Evolutionary conservation across 2,888 invertebrate species (phyloP), one percentile per base, ranked within the genome.

Genomic region (Cantharis rustica): DNA sequence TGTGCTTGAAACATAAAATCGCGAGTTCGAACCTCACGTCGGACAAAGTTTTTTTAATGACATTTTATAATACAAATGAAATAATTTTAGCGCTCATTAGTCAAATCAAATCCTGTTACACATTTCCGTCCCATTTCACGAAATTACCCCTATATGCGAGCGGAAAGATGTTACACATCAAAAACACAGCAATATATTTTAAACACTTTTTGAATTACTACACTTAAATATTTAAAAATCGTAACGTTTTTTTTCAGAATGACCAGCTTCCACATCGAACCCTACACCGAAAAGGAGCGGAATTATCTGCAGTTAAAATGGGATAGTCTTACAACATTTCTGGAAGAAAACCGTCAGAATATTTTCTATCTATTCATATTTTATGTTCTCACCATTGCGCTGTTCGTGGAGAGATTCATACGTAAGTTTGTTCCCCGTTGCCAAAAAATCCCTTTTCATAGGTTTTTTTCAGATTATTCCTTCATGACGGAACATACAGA

Each of bases 401-500:
- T 98, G n/a, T 98, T 98, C 86, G 94, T 98, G 10, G 98, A 98
- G 87, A 90, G 98, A 86, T 98, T 98, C 85, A 97, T 98, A 74
- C 96, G 95, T 95, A 88, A 91, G 94, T 90, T 78, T 75, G 20
- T 23, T n/a, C 16, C 68, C 20, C 61, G 13, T 70, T 66, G 64
- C 16, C 20, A 68, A 73, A 16, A n/a, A 31, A 47, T 11, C 1
- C 15, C n/a, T 61, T 16, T 61, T 13, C 13, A 17, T 10, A 16
- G n/a, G 1, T 69, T 26, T 1, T 47, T 64, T 68, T 87, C 2
- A 95, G 95, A 97, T 89, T 98, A 98, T 86, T 96, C 97, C 0
- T 98, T 98, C 87, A 96, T 98, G 95, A 94, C 97, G 0, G 98
- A 98, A 85, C 98, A 98, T 88, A 94, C 97, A 20, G 98, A 98